These are phyloP conservation scores for Pocillopora meandrina DNA, from an alignment of 92 coral and sea anemone species.

Conservation along the genomic window DNA sequence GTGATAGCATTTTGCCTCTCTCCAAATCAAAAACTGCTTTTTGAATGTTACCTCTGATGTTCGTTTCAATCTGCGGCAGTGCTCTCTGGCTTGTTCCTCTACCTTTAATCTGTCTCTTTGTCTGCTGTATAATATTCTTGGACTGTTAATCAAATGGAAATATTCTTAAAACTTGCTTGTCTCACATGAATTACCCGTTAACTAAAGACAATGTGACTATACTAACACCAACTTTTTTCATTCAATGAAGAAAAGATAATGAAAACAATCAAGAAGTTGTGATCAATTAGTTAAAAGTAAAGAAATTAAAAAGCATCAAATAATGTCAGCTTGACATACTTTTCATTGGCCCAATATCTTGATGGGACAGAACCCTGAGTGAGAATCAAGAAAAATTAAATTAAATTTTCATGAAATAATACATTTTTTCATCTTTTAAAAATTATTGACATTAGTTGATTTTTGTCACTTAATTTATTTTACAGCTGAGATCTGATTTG, in stretches of 20 bases:
- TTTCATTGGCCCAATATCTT: conserved; percentile 52
- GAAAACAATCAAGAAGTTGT: no score
- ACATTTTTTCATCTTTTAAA: neutral
- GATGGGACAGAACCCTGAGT: conserved; percentile 32
- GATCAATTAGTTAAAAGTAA: no score
- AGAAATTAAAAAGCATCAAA: neutral
- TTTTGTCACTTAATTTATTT: neutral
- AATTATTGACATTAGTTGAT: neutral
- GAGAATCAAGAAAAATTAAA: neutral
- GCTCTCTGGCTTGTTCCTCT: conserved; percentile 69
- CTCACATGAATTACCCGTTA: no score
- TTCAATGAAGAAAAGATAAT: no score
- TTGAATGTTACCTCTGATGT: conserved; percentile 71
- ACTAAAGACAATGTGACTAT: no score
- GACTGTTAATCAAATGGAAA: conserved; percentile 6
- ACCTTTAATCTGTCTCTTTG: conserved; percentile 62
- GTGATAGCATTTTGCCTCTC: no score
- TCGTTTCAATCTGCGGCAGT: conserved; percentile 70
- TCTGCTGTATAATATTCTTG: conserved; percentile 50
- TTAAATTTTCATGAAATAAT: neutral
- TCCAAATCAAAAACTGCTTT: no score
- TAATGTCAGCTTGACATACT: conserved; percentile 10
- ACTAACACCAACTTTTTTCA: no score
- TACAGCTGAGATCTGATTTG: neutral
- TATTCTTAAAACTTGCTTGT: neutral